Evolutionary conservation across 2,113 vertebrate genomes (phyloP).

Genomic region (Cyprinodon variegatus): DNA sequence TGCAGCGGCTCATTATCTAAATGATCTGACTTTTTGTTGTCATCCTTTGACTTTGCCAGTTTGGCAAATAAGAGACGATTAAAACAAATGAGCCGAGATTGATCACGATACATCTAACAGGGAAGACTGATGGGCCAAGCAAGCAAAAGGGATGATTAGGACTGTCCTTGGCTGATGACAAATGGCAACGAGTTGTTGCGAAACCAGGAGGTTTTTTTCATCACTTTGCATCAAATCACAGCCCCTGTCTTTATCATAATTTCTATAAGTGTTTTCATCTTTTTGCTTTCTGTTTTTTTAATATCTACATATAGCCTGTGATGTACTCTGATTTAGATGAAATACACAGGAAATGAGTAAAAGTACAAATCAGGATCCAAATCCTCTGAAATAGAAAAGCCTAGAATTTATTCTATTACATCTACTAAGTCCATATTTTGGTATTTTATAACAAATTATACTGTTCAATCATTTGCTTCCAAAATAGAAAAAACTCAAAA

Average conservation of each 20-base stretch:
- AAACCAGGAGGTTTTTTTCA: conserved; percentile 80
- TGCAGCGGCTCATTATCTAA: conserved; percentile 61
- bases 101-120: conserved; percentile 80
- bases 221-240: conserved; percentile 79
- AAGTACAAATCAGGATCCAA: not conserved
- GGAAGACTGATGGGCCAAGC: conserved; percentile 83
- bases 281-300: conserved; percentile 23
- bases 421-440: too few relatives aligned
- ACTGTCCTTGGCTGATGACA: conserved; percentile 84
- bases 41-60: conserved; percentile 80
- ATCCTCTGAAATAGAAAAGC: not conserved
- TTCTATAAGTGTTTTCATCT: conserved; percentile 53
- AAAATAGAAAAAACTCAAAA: too few relatives aligned
- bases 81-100: conserved; percentile 87
- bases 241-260: conserved; percentile 66
- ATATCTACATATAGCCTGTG: conserved; percentile 23
- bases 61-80: conserved; percentile 81
- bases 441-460: too few relatives aligned
- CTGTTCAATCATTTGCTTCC: too few relatives aligned
- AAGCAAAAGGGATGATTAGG: conserved; percentile 82
- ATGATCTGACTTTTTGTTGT: conserved; percentile 66
- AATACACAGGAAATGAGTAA: not conserved
- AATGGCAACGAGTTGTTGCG: conserved; percentile 78
- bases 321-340: conserved; percentile 6
- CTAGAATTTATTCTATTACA: too few relatives aligned